Conservation (phyloP, 2,888 invertebrate species). For the Cerceris ruficornis region DNA sequence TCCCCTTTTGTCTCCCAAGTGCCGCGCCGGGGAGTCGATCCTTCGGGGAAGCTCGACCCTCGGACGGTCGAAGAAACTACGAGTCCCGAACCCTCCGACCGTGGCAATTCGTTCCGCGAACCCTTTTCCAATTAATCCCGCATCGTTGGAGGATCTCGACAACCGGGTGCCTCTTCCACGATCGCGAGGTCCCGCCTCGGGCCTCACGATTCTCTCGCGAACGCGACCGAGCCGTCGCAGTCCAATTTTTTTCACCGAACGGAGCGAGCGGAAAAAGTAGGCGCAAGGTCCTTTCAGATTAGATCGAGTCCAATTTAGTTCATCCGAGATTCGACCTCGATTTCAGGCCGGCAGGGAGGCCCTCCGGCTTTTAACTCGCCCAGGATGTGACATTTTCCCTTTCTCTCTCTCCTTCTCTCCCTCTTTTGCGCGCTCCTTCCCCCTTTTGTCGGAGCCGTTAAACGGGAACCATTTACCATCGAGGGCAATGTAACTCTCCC, state of each 20-base stretch:
- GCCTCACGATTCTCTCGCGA: background rate
- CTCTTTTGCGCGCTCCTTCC: slow-evolving; percentile 35
- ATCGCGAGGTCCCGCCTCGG: background rate
- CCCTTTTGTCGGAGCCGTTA: slow-evolving; percentile 48
- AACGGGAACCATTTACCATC: slow-evolving; percentile 65
- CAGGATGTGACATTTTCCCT: slow-evolving; percentile 70
- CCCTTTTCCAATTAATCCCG: background rate
- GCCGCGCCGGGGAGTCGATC: slow-evolving; percentile 13
- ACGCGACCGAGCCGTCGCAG: background rate
- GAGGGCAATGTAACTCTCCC: slow-evolving; percentile 45
- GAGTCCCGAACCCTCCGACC: background rate
- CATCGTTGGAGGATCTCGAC: background rate
- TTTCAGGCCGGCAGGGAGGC: slow-evolving; percentile 48
- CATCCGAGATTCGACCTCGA: slow-evolving; percentile 65
- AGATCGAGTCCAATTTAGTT: slow-evolving; percentile 64
- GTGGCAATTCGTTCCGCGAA: slow-evolving; percentile 7
- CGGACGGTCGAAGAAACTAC: slow-evolving; percentile 34
- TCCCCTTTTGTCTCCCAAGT: slow-evolving; percentile 41
- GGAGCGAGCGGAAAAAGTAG: slow-evolving; percentile 40
- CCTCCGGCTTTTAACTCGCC: slow-evolving; percentile 66
- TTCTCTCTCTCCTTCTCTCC: background rate
- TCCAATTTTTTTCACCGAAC: slow-evolving; percentile 11
- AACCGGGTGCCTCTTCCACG: too few species aligned
- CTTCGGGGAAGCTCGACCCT: slow-evolving; percentile 30
- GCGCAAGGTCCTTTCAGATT: slow-evolving; percentile 63